These are phyloP conservation scores for Lucilia sericata DNA, from an alignment of 1,140 invertebrate species.

Conservation along the genomic window DNA sequence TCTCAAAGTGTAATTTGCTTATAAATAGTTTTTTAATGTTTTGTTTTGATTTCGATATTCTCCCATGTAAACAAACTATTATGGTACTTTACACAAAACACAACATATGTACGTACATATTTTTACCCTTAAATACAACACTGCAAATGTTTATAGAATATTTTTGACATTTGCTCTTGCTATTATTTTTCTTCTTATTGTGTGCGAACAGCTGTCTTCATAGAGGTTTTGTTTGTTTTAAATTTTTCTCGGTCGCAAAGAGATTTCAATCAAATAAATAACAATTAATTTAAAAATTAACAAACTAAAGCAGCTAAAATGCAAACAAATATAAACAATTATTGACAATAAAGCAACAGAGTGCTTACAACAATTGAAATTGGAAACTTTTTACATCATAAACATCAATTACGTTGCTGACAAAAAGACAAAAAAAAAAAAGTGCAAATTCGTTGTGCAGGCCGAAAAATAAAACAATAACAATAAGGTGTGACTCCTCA, in stretches of 20 bases:
- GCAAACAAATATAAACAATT: constrained; percentile 42
- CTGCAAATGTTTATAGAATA: background rate
- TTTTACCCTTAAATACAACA: background rate
- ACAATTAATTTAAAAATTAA: constrained; percentile 51
- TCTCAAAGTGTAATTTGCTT: background rate
- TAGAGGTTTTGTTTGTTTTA: constrained; percentile 22
- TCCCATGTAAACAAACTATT: background rate
- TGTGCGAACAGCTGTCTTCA: background rate
- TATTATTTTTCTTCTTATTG: background rate
- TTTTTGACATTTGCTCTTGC: background rate
- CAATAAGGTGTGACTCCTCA: constrained; percentile 14
- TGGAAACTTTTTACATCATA: background rate
- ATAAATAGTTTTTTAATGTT: background rate
- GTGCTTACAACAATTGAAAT: background rate
- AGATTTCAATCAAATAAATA: constrained; percentile 43
- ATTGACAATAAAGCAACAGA: constrained; percentile 50
- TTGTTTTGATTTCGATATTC: background rate
- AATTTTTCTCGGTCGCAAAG: constrained; percentile 21
- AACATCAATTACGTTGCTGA: no score
- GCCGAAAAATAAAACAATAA: constrained; percentile 3
- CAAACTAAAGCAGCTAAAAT: constrained; percentile 47
- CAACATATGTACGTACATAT: background rate
- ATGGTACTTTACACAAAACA: background rate
- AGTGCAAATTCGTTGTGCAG: background rate
- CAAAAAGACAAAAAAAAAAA: no score